Conservation (phyloP, 2,888 invertebrate species). For the Chalcosyrphus nemorum region DNA sequence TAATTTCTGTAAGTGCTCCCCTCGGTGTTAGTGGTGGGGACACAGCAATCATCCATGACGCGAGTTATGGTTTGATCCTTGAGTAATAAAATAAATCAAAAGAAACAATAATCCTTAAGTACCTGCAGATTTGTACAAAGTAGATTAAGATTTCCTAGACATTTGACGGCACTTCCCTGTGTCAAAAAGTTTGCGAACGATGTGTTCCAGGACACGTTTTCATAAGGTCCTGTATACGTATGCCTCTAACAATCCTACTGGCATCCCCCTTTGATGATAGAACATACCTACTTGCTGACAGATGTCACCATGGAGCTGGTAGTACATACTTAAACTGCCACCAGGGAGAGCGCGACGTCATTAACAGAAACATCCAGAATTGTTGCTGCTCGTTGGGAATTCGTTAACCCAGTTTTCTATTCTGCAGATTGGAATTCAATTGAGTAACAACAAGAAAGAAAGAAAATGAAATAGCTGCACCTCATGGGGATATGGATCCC, state of each 20-base stretch:
- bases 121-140: not conserved
- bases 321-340: not conserved
- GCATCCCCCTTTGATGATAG: not conserved
- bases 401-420: conserved; percentile 33
- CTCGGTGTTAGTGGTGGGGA: too few relatives aligned
- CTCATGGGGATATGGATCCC: conserved; percentile 4
- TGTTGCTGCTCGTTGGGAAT: conserved; percentile 12
- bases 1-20: conserved; percentile 29
- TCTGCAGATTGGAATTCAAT: conserved; percentile 43
- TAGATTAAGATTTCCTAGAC: not conserved
- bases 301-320: not conserved
- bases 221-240: not conserved
- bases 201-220: not conserved
- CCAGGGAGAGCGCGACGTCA: not conserved
- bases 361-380: not conserved
- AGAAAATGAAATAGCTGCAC: not conserved
- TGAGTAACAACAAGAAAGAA: conserved; percentile 30
- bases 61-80: not conserved
- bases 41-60: not conserved
- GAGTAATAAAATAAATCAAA: not conserved
- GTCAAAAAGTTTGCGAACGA: not conserved
- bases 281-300: conserved; percentile 9
- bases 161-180: not conserved
- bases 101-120: too few relatives aligned
- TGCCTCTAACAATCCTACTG: not conserved